Evolutionary conservation across 2,888 invertebrate genomes (phyloP).

Genomic region (Ectropis crepuscularia): DNA sequence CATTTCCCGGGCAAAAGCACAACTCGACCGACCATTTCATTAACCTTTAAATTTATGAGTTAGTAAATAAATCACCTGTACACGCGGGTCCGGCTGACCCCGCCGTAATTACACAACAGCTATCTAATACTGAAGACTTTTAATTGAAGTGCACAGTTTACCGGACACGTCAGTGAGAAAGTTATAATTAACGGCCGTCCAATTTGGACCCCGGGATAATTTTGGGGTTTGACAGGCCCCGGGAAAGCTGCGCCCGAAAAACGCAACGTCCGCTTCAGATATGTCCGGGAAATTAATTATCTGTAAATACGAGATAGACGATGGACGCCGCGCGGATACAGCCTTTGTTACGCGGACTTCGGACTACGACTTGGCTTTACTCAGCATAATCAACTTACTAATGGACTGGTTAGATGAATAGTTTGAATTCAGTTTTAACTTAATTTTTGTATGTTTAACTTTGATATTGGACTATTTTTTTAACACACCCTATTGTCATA

Average conservation of each 20-base stretch:
- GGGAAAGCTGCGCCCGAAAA: constrained; percentile 35
- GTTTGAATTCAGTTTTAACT: too few species aligned
- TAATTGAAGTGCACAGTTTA: constrained; percentile 69
- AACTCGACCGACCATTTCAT: constrained; percentile 31
- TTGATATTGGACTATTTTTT: too few species aligned
- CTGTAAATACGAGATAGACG: constrained; percentile 26
- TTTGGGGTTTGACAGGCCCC: constrained; percentile 63
- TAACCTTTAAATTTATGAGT: constrained; percentile 35
- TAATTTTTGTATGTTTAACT: too few species aligned
- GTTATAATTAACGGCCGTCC: constrained; percentile 77
- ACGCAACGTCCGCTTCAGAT: constrained; percentile 39
- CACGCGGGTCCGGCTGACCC: constrained; percentile 28
- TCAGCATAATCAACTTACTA: too few species aligned
- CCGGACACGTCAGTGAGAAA: constrained; percentile 63
- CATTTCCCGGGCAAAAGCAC: constrained; percentile 29
- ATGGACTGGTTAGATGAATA: too few species aligned
- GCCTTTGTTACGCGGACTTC: neutral
- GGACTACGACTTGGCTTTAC: neutral
- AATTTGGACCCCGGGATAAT: constrained; percentile 66
- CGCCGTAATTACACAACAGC: constrained; percentile 50
- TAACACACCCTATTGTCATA: too few species aligned
- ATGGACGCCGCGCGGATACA: constrained; percentile 8
- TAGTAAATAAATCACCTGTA: constrained; percentile 41
- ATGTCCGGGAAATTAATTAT: constrained; percentile 39
- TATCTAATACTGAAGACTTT: constrained; percentile 63